Percentiles rank a stretch among this genome's conserved stretches.
Conservation (phyloP, 2,797 vertebrate species). For the Lacerta viridis region DNA sequence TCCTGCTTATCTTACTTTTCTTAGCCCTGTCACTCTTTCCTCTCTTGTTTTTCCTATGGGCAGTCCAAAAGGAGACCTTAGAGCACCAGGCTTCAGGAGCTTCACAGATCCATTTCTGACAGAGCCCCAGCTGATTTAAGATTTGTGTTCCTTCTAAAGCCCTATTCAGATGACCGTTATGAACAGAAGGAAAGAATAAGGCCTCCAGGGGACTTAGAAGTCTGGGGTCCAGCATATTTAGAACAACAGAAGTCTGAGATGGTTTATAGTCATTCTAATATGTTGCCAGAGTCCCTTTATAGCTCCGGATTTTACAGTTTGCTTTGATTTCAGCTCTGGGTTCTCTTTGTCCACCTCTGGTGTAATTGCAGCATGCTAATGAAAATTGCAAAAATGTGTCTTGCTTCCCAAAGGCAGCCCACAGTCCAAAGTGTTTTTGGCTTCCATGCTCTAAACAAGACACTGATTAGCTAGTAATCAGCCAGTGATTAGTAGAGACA, state of each 20-base stretch:
- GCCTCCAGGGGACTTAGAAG: neutral
- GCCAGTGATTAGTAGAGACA: conserved; percentile 79
- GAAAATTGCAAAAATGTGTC: conserved; percentile 29
- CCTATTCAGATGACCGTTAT: neutral
- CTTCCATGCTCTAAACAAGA: conserved; percentile 77
- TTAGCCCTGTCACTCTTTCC: neutral
- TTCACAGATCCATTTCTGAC: neutral
- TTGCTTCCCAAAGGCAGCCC: conserved; percentile 64
- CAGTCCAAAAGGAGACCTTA: neutral
- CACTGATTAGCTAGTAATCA: conserved; percentile 83
- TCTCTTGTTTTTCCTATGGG: neutral
- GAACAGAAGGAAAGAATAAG: neutral
- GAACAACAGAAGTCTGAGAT: neutral
- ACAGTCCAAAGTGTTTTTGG: conserved; percentile 76
- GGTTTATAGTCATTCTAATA: conserved; percentile 7
- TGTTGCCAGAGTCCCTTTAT: conserved; percentile 20
- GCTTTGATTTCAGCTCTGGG: neutral
- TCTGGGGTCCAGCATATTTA: conserved; percentile 14
- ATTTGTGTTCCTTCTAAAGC: neutral
- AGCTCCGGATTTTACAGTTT: neutral
- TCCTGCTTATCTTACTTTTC: neutral
- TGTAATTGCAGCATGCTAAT: rapidly evolving
- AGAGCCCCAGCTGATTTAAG: neutral
- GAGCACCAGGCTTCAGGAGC: neutral
- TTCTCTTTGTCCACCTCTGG: neutral